Conservation (phyloP, 30 jellyfish, hydroid and myxozoan genomes). For the Cassiopea xamachana region DNA sequence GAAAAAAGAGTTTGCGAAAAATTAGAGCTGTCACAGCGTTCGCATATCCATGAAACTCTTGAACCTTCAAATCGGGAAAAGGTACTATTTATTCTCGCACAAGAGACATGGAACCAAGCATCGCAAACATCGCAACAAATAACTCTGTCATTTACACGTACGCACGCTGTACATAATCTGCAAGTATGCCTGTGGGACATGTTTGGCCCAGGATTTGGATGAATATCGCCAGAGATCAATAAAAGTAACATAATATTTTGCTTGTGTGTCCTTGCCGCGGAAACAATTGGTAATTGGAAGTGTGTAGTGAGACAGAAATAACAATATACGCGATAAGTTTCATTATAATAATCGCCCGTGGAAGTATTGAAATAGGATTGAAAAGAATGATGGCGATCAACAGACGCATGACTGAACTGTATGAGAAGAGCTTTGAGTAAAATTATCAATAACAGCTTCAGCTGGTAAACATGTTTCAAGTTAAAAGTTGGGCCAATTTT, state of each 20-base stretch:
- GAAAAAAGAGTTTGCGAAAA: constrained; percentile 22
- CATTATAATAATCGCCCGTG: neutral
- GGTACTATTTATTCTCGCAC: constrained; percentile 23
- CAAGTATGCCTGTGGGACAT: constrained; percentile 22
- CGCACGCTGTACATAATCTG: constrained; percentile 44
- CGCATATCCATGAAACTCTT: constrained; percentile 37
- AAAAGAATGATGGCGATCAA: neutral
- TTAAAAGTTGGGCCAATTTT: neutral
- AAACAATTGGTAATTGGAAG: neutral
- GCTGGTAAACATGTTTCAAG: neutral
- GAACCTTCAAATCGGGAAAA: constrained; percentile 29
- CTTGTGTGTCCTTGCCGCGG: constrained; percentile 4
- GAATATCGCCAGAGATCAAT: constrained; percentile 34
- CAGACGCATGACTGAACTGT: neutral
- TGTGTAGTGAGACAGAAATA: neutral
- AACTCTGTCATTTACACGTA: constrained; percentile 39
- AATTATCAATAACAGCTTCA: constrained; percentile 2
- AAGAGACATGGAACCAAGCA: constrained; percentile 43
- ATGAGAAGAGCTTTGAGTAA: constrained; percentile 2
- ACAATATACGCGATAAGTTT: neutral
- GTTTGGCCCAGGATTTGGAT: constrained; percentile 38
- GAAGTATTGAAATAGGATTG: neutral
- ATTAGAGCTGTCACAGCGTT: constrained; percentile 39
- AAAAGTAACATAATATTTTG: constrained; percentile 24
- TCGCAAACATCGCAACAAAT: constrained; percentile 28